Percentiles rank a stretch among this genome's conserved stretches.
These are phyloP conservation scores for Romanogobio albipinnatus DNA, from an alignment of 2,113 vertebrate genomes.

Conservation along the genomic window DNA sequence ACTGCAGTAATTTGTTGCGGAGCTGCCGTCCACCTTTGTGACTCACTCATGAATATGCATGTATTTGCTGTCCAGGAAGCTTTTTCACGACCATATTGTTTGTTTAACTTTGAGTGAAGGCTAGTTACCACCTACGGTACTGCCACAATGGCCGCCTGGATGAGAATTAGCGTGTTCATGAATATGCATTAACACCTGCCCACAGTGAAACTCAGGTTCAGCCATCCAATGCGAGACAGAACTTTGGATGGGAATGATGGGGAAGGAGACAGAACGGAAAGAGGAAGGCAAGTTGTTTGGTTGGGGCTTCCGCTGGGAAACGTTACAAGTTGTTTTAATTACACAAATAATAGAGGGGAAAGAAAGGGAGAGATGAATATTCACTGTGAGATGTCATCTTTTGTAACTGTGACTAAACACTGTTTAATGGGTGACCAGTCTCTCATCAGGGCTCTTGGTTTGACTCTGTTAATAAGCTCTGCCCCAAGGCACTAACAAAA, in stretches of 20 bases:
- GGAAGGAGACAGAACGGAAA: slow-evolving; percentile 27
- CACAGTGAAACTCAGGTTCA: slow-evolving; percentile 67
- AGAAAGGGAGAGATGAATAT: neutral
- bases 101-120: slow-evolving; percentile 62
- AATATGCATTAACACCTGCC: slow-evolving; percentile 80
- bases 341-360: slow-evolving; percentile 1
- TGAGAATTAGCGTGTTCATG: slow-evolving; percentile 67
- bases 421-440: slow-evolving; percentile 49
- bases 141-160: slow-evolving; percentile 58
- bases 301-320: slow-evolving; percentile 9
- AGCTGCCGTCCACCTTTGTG: slow-evolving; percentile 53
- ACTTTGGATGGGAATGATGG: slow-evolving; percentile 60
- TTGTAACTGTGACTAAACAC: slow-evolving; percentile 51
- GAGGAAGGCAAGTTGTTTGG: slow-evolving; percentile 11
- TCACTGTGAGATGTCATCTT: slow-evolving; percentile 23
- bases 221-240: slow-evolving; percentile 62
- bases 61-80: slow-evolving; percentile 25
- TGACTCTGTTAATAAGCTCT: slow-evolving; percentile 50
- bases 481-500: slow-evolving; percentile 37
- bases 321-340: slow-evolving; percentile 19
- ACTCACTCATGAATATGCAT: slow-evolving; percentile 69
- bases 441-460: slow-evolving; percentile 45
- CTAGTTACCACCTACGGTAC: slow-evolving; percentile 67
- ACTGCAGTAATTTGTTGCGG: slow-evolving; percentile 32
- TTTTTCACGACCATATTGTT: slow-evolving; percentile 42